Conservation (phyloP, 2,797 vertebrate genomes). For the Onychomys torridus region DNA sequence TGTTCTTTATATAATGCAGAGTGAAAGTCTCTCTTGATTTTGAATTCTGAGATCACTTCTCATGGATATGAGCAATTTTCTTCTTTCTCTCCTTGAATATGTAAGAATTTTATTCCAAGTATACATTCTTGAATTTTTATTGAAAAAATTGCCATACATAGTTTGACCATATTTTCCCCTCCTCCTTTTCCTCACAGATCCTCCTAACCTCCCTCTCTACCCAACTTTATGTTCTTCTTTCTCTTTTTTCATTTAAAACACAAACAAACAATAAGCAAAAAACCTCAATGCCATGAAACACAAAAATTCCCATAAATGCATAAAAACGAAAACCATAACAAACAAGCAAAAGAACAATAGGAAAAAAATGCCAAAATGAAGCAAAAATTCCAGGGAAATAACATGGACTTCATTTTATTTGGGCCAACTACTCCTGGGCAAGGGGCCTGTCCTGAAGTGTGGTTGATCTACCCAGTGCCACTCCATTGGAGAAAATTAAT, state of each 20-base stretch:
- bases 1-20: not conserved
- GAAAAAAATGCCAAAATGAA: not conserved
- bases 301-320: not conserved
- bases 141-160: not conserved
- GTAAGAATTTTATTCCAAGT: not conserved
- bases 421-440: not conserved
- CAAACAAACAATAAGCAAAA: not conserved
- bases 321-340: not conserved
- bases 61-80: not conserved
- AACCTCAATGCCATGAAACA: not conserved
- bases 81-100: not conserved
- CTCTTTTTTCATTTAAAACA: not conserved
- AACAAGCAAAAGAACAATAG: not conserved
- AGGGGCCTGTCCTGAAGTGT: not conserved
- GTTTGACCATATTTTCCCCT: not conserved
- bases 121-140: not conserved
- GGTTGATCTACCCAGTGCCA: not conserved
- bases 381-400: not conserved
- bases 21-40: slow-evolving; percentile 60
- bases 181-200: not conserved
- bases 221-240: not conserved
- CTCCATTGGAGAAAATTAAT: not conserved
- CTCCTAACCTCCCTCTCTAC: not conserved
- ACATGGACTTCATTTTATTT: not conserved
- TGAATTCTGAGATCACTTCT: slow-evolving; percentile 29